phyloP scores from a whole-genome alignment of 2,888 invertebrate genomes.

The Conistra vaccinii region DNA sequence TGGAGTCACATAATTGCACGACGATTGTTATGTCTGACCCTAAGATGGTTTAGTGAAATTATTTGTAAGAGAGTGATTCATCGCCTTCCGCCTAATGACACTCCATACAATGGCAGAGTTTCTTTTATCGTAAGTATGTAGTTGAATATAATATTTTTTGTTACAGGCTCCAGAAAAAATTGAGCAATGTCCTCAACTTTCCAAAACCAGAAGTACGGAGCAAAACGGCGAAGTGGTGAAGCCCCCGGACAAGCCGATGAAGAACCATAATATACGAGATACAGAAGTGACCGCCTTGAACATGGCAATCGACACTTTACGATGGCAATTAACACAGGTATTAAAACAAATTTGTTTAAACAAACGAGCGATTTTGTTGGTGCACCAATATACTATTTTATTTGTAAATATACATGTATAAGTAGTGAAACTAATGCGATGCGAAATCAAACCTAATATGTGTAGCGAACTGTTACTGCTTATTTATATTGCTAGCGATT shows the following conservation, averaged over 20 bases:
- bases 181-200: slow-evolving; percentile 83
- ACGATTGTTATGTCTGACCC: slow-evolving; percentile 65
- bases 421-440: slow-evolving; percentile 48
- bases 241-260: slow-evolving; percentile 74
- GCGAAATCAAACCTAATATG: slow-evolving; percentile 51
- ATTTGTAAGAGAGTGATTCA: slow-evolving; percentile 72
- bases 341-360: slow-evolving; percentile 14
- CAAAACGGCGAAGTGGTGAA: slow-evolving; percentile 77
- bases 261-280: slow-evolving; percentile 74
- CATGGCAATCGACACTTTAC: slow-evolving; percentile 92
- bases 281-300: slow-evolving; percentile 90
- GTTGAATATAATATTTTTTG: slow-evolving; percentile 62
- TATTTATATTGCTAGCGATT: slow-evolving; percentile 37
- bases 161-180: slow-evolving; percentile 86
- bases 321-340: slow-evolving; percentile 94
- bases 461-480: slow-evolving; percentile 63
- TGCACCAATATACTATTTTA: slow-evolving; percentile 73
- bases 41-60: slow-evolving; percentile 74
- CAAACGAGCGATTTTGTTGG: slow-evolving; percentile 65
- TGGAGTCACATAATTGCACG: slow-evolving; percentile 68
- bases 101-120: slow-evolving; percentile 62
- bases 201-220: slow-evolving; percentile 76
- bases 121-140: slow-evolving; percentile 62
- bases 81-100: slow-evolving; percentile 73
- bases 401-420: slow-evolving; percentile 8